Conservation (phyloP, 2,113 vertebrate genomes). For the Mohoua ochrocephala region DNA sequence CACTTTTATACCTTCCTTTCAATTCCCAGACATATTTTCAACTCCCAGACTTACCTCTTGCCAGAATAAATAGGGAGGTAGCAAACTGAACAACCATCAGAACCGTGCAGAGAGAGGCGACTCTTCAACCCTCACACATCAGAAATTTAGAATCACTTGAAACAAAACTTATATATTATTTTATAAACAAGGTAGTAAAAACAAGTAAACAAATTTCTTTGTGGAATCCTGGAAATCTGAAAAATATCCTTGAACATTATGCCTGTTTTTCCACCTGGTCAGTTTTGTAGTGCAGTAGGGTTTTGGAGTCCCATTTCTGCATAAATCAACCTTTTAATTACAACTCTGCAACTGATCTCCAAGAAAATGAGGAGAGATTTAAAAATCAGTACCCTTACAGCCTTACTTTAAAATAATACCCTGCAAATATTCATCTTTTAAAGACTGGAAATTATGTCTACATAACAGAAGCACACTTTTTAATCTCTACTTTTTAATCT, state of each 20-base stretch:
- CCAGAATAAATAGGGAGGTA: neutral
- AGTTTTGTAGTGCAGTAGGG: neutral
- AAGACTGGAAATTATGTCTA: slow-evolving; percentile 36
- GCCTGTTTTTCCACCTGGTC: neutral
- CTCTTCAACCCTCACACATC: fast-evolving
- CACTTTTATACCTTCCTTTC: neutral
- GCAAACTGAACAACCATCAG: neutral
- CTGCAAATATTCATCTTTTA: slow-evolving; percentile 41
- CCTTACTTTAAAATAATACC: slow-evolving; percentile 49
- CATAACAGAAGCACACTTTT: slow-evolving; percentile 18
- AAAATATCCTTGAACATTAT: neutral
- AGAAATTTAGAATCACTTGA: neutral
- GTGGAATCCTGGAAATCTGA: neutral
- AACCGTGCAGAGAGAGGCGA: neutral
- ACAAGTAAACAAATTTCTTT: neutral
- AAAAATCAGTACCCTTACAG: slow-evolving; percentile 6
- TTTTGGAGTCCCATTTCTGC: neutral
- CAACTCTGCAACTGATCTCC: neutral
- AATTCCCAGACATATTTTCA: neutral
- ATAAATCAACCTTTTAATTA: slow-evolving; percentile 39
- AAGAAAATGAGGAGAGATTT: slow-evolving; percentile 19
- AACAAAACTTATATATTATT: neutral
- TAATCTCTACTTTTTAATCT: slow-evolving; percentile 72
- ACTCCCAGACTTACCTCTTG: neutral
- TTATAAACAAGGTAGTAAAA: neutral